Evolutionary conservation across 2,113 vertebrate genomes (phyloP), one percentile per base, ranked within the genome.

Genomic region (Nematolebias whitei): DNA sequence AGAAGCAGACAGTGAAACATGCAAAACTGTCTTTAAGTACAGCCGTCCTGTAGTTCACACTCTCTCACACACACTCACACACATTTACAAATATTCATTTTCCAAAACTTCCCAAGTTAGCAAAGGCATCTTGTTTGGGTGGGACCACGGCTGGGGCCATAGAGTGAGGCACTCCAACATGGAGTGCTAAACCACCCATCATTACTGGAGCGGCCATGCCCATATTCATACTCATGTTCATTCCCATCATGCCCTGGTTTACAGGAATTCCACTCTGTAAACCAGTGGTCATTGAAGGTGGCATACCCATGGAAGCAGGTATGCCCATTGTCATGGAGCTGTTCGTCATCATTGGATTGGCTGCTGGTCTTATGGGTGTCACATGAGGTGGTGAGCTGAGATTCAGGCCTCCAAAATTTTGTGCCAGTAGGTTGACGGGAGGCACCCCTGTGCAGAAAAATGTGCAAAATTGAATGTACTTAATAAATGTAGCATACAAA

Each of bases 61-160:
- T 39, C 52, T 45, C 29, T 57, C 52, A 48, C 47, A 24, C 29
- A 44, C 63, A 63, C 54, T 32, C 63, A 24, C 60, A 64, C 38
- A 19, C 19, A 66, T 5, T 20, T 54, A 2, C 22, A 63, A 35
- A 45, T 86, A 47, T 88, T 94, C 92, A 98, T 95, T 98, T 98
- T 87, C 95, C 95, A 92, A 98, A 98, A 92, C 95, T 98, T 93
- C 95, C 96, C 81, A 98, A 98, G 91, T 97, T 97, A 92, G 96
- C 95, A 77, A 99, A 99, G 95, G 96, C 96, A 94, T 99, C 96
- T 94, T 96, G 95, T 94, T 97, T 99, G 79, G 96, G 94, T 70
- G 94, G 95, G 74, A 95, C 91, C 89, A 95, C 82, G 0, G 91
- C 89, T 0, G 92, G 87, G n/a, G 60, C 51, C 55, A 86, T 81